Conservation (phyloP, 2,888 invertebrate genomes). For the Antheraea yamamai region DNA sequence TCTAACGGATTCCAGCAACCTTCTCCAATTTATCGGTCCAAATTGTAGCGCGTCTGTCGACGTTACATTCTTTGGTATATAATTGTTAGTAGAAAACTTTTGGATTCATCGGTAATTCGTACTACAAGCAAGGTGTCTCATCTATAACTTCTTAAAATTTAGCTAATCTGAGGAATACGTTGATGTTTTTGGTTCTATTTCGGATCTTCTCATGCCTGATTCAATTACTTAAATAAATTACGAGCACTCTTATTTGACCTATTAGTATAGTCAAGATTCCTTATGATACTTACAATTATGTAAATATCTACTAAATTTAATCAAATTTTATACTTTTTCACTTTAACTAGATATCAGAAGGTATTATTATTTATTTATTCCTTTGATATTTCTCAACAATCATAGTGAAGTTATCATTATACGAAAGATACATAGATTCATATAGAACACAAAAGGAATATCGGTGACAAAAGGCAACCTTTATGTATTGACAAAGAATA, state of each 20-base stretch:
- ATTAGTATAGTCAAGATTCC: background rate
- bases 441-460: slow-evolving; percentile 32
- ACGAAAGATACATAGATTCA: slow-evolving; percentile 2
- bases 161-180: background rate
- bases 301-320: background rate
- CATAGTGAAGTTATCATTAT: background rate
- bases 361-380: slow-evolving; percentile 17
- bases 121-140: background rate
- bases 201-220: background rate
- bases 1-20: background rate
- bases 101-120: background rate
- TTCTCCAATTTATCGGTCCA: background rate
- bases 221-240: background rate
- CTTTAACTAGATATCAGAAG: background rate
- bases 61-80: background rate
- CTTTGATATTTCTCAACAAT: slow-evolving; percentile 2
- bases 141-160: background rate
- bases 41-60: background rate
- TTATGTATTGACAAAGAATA: slow-evolving; percentile 52
- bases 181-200: background rate
- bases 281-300: background rate
- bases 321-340: background rate
- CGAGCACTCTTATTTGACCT: background rate
- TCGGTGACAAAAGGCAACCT: slow-evolving; percentile 43
- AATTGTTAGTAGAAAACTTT: background rate